Evolutionary conservation across 92 coral and sea anemone genomes (phyloP).

Genomic region (Palythoa caribaeorum): DNA sequence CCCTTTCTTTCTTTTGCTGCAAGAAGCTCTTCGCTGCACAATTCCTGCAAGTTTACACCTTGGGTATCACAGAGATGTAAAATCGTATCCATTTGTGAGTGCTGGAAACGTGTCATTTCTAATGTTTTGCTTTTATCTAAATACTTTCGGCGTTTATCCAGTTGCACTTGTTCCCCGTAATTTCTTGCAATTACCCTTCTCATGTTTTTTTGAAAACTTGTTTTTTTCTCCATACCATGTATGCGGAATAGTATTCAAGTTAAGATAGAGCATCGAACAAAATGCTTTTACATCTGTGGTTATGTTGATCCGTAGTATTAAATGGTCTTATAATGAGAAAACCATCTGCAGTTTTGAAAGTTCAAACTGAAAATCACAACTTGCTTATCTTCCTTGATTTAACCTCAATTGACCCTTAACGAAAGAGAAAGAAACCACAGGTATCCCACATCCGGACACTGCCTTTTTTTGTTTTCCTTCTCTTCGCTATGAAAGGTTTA

Average conservation of each 20-base stretch:
- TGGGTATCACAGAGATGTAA: slow-evolving; percentile 36
- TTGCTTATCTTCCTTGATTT: neutral
- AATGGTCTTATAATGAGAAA: slow-evolving; percentile 30
- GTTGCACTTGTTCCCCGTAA: slow-evolving; percentile 24
- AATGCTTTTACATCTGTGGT: neutral
- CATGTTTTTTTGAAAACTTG: slow-evolving; percentile 25
- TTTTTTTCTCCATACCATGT: slow-evolving; percentile 26
- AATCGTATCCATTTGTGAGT: slow-evolving; percentile 45
- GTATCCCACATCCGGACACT: slow-evolving; percentile 43
- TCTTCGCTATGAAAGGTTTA: neutral
- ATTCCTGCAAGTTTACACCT: slow-evolving; percentile 42
- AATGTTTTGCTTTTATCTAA: slow-evolving; percentile 40
- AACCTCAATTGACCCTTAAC: slow-evolving; percentile 10
- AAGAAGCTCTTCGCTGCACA: slow-evolving; percentile 16
- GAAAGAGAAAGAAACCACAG: slow-evolving; percentile 16
- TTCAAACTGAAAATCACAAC: neutral
- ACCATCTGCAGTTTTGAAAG: slow-evolving; percentile 40
- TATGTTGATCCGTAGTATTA: neutral
- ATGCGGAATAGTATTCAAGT: neutral
- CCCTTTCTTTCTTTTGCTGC: slow-evolving; percentile 12
- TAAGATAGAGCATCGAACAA: neutral
- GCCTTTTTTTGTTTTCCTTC: slow-evolving; percentile 7
- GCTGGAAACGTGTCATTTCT: slow-evolving; percentile 21
- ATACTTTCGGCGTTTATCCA: slow-evolving; percentile 34
- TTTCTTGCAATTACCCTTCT: slow-evolving; percentile 29